Evolutionary conservation across 2,888 invertebrate species (phyloP).

Genomic region (Acanthosepion pharaonis): DNA sequence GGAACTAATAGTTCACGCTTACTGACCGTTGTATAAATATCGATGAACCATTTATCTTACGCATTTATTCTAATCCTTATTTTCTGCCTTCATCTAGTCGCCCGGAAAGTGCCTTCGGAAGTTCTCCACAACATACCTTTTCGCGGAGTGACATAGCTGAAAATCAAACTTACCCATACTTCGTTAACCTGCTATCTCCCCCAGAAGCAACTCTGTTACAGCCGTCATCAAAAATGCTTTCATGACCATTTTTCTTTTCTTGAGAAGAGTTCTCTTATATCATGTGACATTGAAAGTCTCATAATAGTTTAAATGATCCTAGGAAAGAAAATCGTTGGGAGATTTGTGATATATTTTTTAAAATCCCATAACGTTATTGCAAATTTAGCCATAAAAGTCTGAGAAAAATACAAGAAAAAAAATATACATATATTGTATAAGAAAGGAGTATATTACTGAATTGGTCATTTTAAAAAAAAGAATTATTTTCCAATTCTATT

Average conservation of each 20-base stretch:
- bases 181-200: neutral
- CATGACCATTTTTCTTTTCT: too few relatives aligned
- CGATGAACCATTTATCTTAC: too few relatives aligned
- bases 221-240: neutral
- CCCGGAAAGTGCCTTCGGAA: neutral
- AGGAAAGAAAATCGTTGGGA: neutral
- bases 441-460: neutral
- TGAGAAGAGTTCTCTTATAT: neutral
- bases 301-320: too few relatives aligned
- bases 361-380: neutral
- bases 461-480: too few relatives aligned
- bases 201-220: neutral
- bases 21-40: too few relatives aligned
- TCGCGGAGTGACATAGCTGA: neutral
- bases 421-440: neutral
- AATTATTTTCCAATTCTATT: too few relatives aligned
- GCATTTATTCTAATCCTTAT: neutral
- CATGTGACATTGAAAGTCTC: neutral
- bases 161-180: neutral
- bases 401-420: neutral
- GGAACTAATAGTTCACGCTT: too few relatives aligned
- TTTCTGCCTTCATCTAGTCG: neutral
- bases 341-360: neutral
- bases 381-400: neutral
- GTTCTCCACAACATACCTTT: neutral